A percentile compares a stretch with the other conserved stretches of the same genome.
Evolutionary conservation across 2,113 vertebrate species (phyloP).

Genomic region (Phalacrocorax carbo): DNA sequence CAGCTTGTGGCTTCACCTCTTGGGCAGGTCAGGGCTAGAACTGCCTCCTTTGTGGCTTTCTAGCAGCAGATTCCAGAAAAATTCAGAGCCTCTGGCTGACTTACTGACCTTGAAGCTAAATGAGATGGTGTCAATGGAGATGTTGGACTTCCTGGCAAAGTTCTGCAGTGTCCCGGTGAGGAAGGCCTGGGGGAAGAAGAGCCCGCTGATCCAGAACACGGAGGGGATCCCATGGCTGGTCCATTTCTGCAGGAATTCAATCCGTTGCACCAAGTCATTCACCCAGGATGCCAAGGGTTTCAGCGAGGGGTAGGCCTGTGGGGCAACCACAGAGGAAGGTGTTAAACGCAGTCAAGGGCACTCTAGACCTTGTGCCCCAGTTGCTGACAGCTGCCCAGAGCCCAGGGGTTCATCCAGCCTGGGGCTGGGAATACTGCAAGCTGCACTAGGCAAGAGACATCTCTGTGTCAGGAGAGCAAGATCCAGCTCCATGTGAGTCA

Average conservation of each 20-base stretch:
- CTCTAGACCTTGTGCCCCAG: not conserved
- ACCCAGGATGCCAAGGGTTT: slow-evolving; percentile 92
- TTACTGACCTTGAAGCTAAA: slow-evolving; percentile 86
- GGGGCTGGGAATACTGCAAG: not conserved
- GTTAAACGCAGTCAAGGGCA: not conserved
- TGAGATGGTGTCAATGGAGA: slow-evolving; percentile 85
- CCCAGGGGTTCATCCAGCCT: not conserved
- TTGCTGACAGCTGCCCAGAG: not conserved
- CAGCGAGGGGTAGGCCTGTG: slow-evolving; percentile 86
- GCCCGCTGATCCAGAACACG: slow-evolving; percentile 91
- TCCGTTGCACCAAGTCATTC: slow-evolving; percentile 82
- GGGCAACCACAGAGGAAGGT: not conserved
- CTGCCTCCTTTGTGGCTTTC: not conserved
- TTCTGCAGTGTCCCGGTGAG: slow-evolving; percentile 91
- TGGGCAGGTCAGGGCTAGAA: not conserved
- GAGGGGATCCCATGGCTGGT: slow-evolving; percentile 81
- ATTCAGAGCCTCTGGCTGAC: not conserved
- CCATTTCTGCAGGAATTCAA: slow-evolving; percentile 83
- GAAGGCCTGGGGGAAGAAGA: slow-evolving; percentile 94
- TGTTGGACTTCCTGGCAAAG: slow-evolving; percentile 79
- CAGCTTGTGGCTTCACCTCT: not conserved
- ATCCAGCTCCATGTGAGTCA: not conserved
- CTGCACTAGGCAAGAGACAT: not conserved
- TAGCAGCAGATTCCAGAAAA: not conserved
- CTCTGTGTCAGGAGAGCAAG: not conserved